A percentile compares a stretch with the other conserved stretches of the same genome.
Conservation (phyloP, 2,797 vertebrate genomes). For the Micrastur ruficollis region DNA sequence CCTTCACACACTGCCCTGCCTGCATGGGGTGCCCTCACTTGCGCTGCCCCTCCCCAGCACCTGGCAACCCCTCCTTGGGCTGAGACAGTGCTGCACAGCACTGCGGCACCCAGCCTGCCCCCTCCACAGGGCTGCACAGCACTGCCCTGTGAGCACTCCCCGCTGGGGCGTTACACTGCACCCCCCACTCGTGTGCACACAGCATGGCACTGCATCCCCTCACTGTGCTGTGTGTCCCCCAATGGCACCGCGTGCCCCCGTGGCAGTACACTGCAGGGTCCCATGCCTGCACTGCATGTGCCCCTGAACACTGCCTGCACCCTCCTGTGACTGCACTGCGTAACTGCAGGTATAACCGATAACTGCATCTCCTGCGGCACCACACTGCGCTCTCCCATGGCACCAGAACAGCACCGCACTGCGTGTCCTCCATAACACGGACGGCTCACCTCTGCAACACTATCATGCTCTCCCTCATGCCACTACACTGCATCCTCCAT, state of each 20-base stretch:
- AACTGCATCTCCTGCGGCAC: not conserved
- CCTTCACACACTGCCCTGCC: not conserved
- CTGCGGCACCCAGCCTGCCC: not conserved
- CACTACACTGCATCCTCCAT: not conserved
- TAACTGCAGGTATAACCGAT: too few relatives aligned
- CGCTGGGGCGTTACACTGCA: not conserved
- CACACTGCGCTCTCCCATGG: not conserved
- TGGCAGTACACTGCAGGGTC: fast-evolving
- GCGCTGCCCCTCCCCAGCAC: not conserved
- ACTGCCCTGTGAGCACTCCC: fast-evolving
- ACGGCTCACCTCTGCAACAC: not conserved
- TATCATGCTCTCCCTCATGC: too few relatives aligned
- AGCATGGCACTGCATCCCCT: not conserved
- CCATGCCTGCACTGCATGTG: fast-evolving
- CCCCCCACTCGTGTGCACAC: fast-evolving
- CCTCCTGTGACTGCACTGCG: not conserved
- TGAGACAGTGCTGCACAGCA: not conserved
- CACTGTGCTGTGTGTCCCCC: not conserved
- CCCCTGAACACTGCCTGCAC: not conserved
- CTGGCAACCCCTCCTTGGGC: not conserved
- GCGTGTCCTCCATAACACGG: not conserved
- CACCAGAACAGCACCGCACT: not conserved
- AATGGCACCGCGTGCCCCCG: fast-evolving
- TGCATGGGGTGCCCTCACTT: fast-evolving
- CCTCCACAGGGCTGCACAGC: not conserved